Percentiles rank a stretch among this genome's conserved stretches.
Conservation (phyloP, 2,888 invertebrate species). For the Cotesia congregata region DNA sequence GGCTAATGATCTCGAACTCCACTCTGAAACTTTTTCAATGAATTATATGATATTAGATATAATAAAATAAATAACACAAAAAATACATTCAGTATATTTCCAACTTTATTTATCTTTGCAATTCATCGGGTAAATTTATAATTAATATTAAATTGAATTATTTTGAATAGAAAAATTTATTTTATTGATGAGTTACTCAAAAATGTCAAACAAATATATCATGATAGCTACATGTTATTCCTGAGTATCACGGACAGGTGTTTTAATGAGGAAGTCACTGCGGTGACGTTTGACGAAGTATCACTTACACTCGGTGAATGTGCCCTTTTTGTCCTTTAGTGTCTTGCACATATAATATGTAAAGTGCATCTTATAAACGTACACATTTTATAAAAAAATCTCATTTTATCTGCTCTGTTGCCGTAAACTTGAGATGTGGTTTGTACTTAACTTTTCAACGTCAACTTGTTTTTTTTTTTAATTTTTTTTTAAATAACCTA, state of each 20-base stretch:
- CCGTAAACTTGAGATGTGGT: background rate
- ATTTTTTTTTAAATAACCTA: too few relatives aligned
- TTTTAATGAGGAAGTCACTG: conserved; percentile 46
- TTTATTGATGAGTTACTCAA: background rate
- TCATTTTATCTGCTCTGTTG: background rate
- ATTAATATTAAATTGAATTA: background rate
- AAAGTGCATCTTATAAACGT: conserved; percentile 21
- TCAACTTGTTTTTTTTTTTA: background rate
- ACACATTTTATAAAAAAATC: conserved; percentile 9
- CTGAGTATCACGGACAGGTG: conserved; percentile 19
- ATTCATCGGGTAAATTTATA: background rate
- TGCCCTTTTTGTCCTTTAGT: background rate
- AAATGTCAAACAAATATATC: background rate
- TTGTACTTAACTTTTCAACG: background rate
- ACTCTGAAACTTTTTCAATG: background rate
- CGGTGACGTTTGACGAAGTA: conserved; percentile 41
- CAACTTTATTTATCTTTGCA: background rate
- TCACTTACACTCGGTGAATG: conserved; percentile 9
- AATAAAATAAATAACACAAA: background rate
- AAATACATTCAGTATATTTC: background rate
- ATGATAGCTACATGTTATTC: background rate
- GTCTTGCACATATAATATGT: conserved; percentile 14
- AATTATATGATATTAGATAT: background rate
- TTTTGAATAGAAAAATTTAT: background rate
- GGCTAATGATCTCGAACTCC: background rate